Evolutionary conservation across 2,797 vertebrate genomes (phyloP).

Genomic region (Manis pentadactyla): DNA sequence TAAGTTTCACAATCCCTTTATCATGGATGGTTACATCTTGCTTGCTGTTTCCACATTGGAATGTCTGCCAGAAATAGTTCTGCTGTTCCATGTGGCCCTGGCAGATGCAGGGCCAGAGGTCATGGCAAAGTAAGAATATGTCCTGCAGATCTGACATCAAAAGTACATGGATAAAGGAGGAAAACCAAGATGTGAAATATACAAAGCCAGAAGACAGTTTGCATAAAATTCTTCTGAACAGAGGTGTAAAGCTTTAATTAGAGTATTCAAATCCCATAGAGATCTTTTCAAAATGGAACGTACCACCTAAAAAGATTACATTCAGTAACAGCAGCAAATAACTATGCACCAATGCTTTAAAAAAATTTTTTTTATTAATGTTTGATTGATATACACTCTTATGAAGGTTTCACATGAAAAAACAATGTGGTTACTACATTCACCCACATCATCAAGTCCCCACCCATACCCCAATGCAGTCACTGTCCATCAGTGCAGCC

Average conservation of each 20-base stretch:
- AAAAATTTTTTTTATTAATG: too few relatives aligned
- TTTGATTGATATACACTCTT: too few relatives aligned
- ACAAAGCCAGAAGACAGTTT: not conserved
- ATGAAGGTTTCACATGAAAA: too few relatives aligned
- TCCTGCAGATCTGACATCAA: not conserved
- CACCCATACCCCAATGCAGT: too few relatives aligned
- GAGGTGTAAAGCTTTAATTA: not conserved
- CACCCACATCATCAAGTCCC: too few relatives aligned
- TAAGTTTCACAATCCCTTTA: not conserved
- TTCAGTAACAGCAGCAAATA: not conserved
- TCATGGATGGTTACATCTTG: not conserved
- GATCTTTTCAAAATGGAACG: not conserved
- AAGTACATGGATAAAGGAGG: not conserved
- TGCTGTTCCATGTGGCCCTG: not conserved
- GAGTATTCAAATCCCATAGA: not conserved
- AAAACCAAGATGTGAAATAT: not conserved
- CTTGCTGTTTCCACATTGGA: not conserved
- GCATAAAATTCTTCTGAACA: not conserved
- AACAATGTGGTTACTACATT: too few relatives aligned
- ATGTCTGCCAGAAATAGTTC: not conserved
- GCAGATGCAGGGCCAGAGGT: not conserved
- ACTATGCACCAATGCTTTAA: too few relatives aligned
- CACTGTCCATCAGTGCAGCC: too few relatives aligned
- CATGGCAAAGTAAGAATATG: not conserved
- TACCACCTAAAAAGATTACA: not conserved